Evolutionary conservation across 2,888 invertebrate genomes (phyloP), one percentile per base, ranked within the genome.

Genomic region (Drosophila cognata): DNA sequence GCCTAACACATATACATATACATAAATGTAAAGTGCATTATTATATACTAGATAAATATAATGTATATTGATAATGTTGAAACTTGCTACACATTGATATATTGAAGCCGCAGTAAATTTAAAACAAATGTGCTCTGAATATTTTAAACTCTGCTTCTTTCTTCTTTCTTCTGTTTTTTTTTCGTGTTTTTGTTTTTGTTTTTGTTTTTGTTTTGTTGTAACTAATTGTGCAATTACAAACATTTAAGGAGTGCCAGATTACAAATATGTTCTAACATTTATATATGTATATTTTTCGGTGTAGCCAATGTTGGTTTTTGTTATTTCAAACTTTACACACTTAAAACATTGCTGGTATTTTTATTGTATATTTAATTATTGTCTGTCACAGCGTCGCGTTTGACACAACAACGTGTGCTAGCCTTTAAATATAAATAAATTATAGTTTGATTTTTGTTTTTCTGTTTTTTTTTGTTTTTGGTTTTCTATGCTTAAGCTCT

Each of bases 371-470:
- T 78, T 83, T 84, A 88, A 87, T 93, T 93, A 93, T 93, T 93
- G 93, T 93, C 93, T 91, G 91, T 92, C 93, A 93, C 93, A 93
- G 93, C 93, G 92, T 92, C 90, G 89, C 85, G 89, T 88, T 88
- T 72, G 77, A 71, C 81, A 87, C 84, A 84, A 84, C 85, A 87
- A 84, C 86, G 86, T 85, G 86, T 86, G 86, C 74, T 81, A 74
- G 69, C 62, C 48, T 71, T 82, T 75, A 77, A 87, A 84, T 88
- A 82, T 73, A 71, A 57, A 46, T 72, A 71, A 76, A 80, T 74
- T 2, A 83, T 57, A 59, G 25, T n/a, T 63, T 57, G 3, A 18
- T 63, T 38, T 61, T 57, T 46, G 41, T 55, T 43, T 58, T 50
- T 31, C 8, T 62, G 53, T 31, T 31, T 18, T 64, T 52, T 50